Base-by-base conservation (phyloP, 2,113 vertebrate genomes). In the Pteronura brasiliensis region DNA sequence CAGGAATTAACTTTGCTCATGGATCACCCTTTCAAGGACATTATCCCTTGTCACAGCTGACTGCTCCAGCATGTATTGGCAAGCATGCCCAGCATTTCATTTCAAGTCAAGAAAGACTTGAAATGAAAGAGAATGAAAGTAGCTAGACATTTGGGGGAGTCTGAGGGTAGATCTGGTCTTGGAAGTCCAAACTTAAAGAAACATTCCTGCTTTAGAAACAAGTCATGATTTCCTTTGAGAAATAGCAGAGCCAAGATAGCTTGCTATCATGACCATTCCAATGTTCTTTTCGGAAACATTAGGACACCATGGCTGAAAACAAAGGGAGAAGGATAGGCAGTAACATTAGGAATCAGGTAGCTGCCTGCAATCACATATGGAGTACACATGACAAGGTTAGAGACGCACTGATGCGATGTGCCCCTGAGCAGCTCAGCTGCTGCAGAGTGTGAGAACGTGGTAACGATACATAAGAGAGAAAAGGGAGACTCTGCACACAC, bases 1-100 rank as follows among this genome's bases (percentile, higher is more conserved):
- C 6, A 55, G 52, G 29, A 72, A 84, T 92, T 84, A 88, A 80
- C 13, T 83, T 90, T 74, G 86, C 44, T 84, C 36, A 11, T 49
- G 82, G 36, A 74, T 94, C 55, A 77, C 89, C n/a, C 94, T 82
- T 97, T 9, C 77, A 93, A 97, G 96, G 65, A 67, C 82, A 77
- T 36, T 31, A 7, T 39, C 31, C 42, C 17, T 52, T 90, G 47
- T 71, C 0, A 1, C 14, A 94, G 65, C 36, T 71, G 39, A 76
- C 15, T 85, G 69, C 55, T 91, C 25, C 44, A 44, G 52, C 7
- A 27, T 36, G 34, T 59, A 36, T 31, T 36, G 23, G 36, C 90
- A 39, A 7, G 25, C 7, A 49, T 1, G 6, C 71, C 92, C 63
- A 47, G 81, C 89, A 84, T 67, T n/a, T n/a, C n/a, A n/a, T n/a